Conservation (phyloP, 2,888 invertebrate genomes). For the Acleris sparsana region DNA sequence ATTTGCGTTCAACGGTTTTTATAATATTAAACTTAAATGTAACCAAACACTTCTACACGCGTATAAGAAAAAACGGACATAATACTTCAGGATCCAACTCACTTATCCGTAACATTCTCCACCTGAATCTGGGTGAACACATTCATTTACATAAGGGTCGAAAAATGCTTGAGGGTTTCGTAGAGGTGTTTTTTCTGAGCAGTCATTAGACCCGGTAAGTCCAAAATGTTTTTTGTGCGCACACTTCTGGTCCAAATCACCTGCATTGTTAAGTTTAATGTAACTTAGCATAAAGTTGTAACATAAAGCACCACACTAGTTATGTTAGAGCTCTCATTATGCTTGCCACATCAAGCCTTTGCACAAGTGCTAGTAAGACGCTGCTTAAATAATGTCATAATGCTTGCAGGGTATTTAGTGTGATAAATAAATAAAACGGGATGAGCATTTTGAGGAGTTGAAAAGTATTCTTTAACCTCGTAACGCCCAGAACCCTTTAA, state of each 20-base stretch:
- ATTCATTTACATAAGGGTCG: constrained; percentile 24
- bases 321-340: background rate
- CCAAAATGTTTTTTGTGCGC: constrained; percentile 10
- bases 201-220: constrained; percentile 16
- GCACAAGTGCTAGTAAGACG: constrained; percentile 6
- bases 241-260: constrained; percentile 7
- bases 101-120: constrained; percentile 19
- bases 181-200: constrained; percentile 14
- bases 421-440: background rate
- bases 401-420: background rate
- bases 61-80: background rate
- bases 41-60: too few relatives aligned
- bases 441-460: too few relatives aligned
- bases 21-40: too few relatives aligned
- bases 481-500: too few relatives aligned
- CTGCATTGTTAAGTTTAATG: constrained; percentile 14
- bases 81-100: constrained; percentile 15
- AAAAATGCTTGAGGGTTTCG: constrained; percentile 23
- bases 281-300: background rate
- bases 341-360: background rate
- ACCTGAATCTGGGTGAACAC: constrained; percentile 26
- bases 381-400: background rate
- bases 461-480: too few relatives aligned
- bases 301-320: background rate
- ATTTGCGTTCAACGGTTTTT: too few relatives aligned